phyloP scores from a whole-genome alignment of 53 echinoderm and acorn worm species.

The Pentamera pediparva region DNA sequence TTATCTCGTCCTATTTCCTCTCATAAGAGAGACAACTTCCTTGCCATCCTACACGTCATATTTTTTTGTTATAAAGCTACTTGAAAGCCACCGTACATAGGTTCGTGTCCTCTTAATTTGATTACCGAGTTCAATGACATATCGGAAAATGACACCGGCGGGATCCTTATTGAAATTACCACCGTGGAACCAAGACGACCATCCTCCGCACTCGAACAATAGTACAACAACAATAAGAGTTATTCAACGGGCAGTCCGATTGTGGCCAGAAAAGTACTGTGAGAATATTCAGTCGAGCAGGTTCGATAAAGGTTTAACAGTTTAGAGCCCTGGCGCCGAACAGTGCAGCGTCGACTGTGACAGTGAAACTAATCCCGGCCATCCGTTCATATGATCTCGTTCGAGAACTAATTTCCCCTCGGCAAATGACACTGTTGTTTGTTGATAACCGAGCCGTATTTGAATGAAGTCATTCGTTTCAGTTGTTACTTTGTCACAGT shows the following conservation, averaged over 20 bases:
- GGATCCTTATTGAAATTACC: slow-evolving; percentile 8
- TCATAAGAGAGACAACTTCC: too few species aligned
- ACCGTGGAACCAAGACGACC: background rate
- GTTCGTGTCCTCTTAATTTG: background rate
- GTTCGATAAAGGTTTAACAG: background rate
- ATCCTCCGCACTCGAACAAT: background rate
- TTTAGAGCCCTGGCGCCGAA: background rate
- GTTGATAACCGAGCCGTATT: background rate
- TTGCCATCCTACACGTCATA: too few species aligned
- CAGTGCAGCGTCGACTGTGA: background rate
- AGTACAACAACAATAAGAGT: background rate
- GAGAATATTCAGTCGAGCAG: too few species aligned
- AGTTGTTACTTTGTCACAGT: slow-evolving; percentile 8
- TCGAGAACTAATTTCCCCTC: slow-evolving; percentile 25
- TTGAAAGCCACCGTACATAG: background rate
- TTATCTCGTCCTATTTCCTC: too few species aligned
- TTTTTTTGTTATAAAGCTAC: too few species aligned
- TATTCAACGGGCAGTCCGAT: background rate
- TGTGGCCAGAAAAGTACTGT: background rate
- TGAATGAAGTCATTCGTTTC: background rate
- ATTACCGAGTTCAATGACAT: slow-evolving; percentile 21
- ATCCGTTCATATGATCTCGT: background rate
- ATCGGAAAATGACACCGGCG: slow-evolving; percentile 18
- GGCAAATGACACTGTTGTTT: slow-evolving; percentile 21
- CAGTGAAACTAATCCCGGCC: background rate